phyloP scores from a whole-genome alignment of 2,888 invertebrate genomes.

The Orthosia gracilis region DNA sequence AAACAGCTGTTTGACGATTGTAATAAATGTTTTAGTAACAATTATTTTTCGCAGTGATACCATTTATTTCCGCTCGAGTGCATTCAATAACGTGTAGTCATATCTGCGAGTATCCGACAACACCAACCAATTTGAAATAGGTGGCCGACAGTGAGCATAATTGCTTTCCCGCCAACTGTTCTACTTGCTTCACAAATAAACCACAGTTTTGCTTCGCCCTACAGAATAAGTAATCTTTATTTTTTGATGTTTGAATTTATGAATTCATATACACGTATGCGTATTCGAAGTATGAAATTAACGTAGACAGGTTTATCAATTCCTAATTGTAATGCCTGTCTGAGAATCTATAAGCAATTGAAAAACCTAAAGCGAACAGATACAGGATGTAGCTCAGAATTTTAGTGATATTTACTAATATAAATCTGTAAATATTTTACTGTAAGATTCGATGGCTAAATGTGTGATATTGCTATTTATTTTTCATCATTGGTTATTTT shows the following conservation, averaged over 20 bases:
- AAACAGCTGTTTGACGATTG: neutral
- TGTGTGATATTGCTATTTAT: no score
- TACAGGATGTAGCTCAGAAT: no score
- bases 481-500: no score
- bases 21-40: slow-evolving; percentile 9
- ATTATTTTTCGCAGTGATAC: slow-evolving; percentile 27
- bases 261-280: neutral
- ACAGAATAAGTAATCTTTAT: slow-evolving; percentile 38
- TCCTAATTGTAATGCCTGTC: no score
- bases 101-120: slow-evolving; percentile 45
- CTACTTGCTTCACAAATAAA: slow-evolving; percentile 60
- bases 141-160: slow-evolving; percentile 57
- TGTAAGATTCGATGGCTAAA: no score
- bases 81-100: slow-evolving; percentile 53
- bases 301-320: neutral
- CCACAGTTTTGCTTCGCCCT: slow-evolving; percentile 48
- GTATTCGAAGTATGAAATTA: neutral
- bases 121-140: slow-evolving; percentile 55
- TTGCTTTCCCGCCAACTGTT: slow-evolving; percentile 62
- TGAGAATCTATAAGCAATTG: neutral
- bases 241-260: slow-evolving; percentile 24
- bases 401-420: no score
- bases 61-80: slow-evolving; percentile 30
- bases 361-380: no score
- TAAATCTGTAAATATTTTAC: no score